Conservation (phyloP, 2,888 invertebrate species). For the Pristionchus exspectatus region DNA sequence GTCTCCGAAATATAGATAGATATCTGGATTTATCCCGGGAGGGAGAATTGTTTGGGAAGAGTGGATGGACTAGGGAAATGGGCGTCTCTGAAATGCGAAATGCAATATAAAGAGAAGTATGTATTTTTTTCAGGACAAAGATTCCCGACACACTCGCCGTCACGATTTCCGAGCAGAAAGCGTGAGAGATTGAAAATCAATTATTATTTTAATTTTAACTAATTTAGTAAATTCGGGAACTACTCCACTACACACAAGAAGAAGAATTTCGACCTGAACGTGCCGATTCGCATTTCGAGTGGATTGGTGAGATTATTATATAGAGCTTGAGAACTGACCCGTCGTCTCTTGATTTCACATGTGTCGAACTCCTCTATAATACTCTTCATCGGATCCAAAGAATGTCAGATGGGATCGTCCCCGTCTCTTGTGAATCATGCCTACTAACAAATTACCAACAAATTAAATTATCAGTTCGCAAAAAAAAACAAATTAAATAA, state of each 20-base stretch:
- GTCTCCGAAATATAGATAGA: background rate
- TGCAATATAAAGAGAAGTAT: background rate
- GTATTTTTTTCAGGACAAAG: background rate
- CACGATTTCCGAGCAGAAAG: background rate
- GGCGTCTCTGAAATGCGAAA: background rate
- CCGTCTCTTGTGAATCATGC: too few species aligned
- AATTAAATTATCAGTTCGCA: too few species aligned
- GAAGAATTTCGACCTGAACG: constrained; percentile 19
- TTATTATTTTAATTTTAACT: background rate
- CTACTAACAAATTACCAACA: background rate
- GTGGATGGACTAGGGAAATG: background rate
- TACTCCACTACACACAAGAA: too few species aligned
- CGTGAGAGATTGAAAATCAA: background rate
- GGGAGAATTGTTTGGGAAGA: background rate
- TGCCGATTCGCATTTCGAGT: background rate
- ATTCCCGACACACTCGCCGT: background rate
- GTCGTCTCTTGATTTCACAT: background rate
- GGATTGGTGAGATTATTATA: background rate
- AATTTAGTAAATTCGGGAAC: background rate
- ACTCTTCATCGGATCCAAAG: background rate
- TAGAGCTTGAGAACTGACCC: too few species aligned
- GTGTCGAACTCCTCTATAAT: background rate
- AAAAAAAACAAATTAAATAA: too few species aligned
- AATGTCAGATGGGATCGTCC: too few species aligned
- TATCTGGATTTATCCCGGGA: too few species aligned